Evolutionary conservation across 2,113 vertebrate genomes (phyloP).

Genomic region (Chaetorhynchus papuensis): DNA sequence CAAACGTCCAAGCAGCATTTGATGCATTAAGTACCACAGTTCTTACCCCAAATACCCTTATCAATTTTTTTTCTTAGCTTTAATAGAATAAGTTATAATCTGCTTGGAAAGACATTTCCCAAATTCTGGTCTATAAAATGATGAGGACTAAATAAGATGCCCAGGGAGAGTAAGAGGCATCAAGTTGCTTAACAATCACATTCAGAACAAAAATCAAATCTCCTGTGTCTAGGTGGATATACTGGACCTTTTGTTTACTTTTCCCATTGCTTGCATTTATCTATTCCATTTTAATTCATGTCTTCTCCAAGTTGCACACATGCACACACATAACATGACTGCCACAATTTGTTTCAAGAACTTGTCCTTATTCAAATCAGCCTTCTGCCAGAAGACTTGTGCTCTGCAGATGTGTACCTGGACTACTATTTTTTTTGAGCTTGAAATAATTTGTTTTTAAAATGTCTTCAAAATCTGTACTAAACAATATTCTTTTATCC

Average conservation of each 20-base stretch:
- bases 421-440: neutral
- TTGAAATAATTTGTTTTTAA: neutral
- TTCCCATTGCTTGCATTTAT: neutral
- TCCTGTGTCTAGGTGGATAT: neutral
- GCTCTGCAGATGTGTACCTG: neutral
- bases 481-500: neutral
- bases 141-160: neutral
- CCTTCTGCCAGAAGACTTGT: neutral
- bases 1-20: neutral
- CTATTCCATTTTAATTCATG: neutral
- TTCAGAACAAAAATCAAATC: neutral
- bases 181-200: neutral
- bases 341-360: neutral
- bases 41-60: neutral
- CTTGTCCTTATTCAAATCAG: neutral
- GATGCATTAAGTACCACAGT: neutral
- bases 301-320: neutral
- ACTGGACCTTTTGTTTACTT: neutral
- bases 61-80: neutral
- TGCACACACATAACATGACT: neutral
- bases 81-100: neutral
- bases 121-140: neutral
- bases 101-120: neutral
- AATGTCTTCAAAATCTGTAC: neutral
- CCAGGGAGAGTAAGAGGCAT: neutral